Base-by-base conservation (phyloP, 1,140 invertebrate species). In the Sycophaga agraensis region DNA sequence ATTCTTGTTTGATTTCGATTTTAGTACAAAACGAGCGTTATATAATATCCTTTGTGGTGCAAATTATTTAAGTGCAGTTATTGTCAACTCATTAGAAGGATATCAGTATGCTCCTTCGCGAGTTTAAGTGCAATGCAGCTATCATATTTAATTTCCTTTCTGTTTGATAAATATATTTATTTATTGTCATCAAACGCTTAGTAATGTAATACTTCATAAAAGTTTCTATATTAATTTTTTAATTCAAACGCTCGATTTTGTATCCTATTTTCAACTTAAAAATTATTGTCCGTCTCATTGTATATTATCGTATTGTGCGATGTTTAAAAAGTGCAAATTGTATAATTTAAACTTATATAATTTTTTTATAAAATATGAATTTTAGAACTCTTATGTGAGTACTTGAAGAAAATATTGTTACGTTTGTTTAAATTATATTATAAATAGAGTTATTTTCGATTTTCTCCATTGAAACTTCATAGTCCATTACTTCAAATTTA, bases 61-160 rank as follows among this genome's bases (percentile, higher is more conserved):
- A 49, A 66, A 63, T 58, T 57, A 66, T 42, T 57, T 34, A 42
- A 50, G 55, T 63, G 64, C 50, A 14, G 19, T 72, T 69, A 69
- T 73, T 73, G 59, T 73, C 69, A 35, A 31, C 48, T 48, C 43
- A 2, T 35, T 43, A n/a, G 59, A 60, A 49, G 26, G 55, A 3
- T 24, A 59, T 49, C 59, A 59, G 49, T 63, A 63, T 67, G 55
- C 34, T 22, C 21, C 31, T 59, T 0, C 2, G 2, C 11, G 22
- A 35, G 35, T 40, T 17, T 7, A 35, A 35, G 31, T 57, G 21
- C 43, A 12, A 35, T 57, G 16, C 24, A 1, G 16, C 26, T 14
- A 43, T 42, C 16, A 26, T 17, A 46, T 24, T 46, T 34, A 24
- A 22, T 55, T 19, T 22, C n/a, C n/a, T n/a, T n/a, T n/a, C n/a